Evolutionary conservation across 2,888 invertebrate species (phyloP).

Genomic region (Esperia sulphurella): DNA sequence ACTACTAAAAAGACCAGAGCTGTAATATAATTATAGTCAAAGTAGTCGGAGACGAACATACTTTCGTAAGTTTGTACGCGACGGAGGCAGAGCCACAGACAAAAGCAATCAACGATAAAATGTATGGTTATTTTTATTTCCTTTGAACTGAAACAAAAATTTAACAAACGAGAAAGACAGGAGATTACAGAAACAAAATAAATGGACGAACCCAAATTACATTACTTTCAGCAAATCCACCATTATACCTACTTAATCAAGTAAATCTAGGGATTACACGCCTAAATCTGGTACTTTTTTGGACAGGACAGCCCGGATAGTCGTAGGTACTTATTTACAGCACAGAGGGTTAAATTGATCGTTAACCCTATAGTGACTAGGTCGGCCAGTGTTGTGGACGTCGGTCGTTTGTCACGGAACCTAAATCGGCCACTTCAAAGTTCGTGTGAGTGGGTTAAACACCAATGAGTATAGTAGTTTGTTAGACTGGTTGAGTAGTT

Average conservation of each 20-base stretch:
- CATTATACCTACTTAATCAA: not conserved
- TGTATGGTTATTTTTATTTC: too few relatives aligned
- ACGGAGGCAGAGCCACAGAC: too few relatives aligned
- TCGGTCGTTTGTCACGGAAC: not conserved
- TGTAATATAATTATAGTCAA: too few relatives aligned
- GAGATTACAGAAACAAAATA: not conserved
- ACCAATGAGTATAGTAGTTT: not conserved
- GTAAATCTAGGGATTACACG: not conserved
- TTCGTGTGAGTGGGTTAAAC: not conserved
- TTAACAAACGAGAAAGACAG: not conserved
- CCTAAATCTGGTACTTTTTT: not conserved
- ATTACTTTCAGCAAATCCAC: not conserved
- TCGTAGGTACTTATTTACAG: conserved; percentile 28
- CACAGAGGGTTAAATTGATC: conserved; percentile 30
- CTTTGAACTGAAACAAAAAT: not conserved
- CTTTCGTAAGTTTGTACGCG: too few relatives aligned
- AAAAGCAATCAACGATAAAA: too few relatives aligned
- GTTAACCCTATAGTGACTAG: conserved; percentile 24
- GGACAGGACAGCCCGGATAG: not conserved
- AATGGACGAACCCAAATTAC: not conserved
- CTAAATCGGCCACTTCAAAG: not conserved
- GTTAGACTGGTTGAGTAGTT: not conserved
- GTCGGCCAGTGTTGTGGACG: not conserved
- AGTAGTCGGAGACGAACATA: too few relatives aligned
- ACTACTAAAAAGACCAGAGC: too few relatives aligned